Conservation (phyloP, 2,797 vertebrate genomes). For the Tokudaia muenninki region DNA sequence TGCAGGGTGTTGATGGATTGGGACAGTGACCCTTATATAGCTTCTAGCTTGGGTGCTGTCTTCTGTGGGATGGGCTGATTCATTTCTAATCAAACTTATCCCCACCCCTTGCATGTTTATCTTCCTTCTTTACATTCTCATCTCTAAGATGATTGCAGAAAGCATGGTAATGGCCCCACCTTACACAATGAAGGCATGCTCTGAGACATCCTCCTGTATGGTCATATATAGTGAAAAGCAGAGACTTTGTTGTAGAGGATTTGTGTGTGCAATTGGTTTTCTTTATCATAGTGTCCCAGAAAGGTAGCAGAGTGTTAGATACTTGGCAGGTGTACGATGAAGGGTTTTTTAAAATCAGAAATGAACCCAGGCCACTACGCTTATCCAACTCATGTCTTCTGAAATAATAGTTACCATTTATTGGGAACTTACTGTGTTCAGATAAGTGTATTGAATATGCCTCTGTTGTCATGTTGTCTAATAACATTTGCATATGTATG, state of each 20-base stretch:
- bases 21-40: slow-evolving; percentile 75
- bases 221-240: slow-evolving; percentile 20
- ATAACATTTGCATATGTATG: neutral
- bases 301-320: slow-evolving; percentile 5
- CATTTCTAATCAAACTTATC: slow-evolving; percentile 57
- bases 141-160: slow-evolving; percentile 64
- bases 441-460: slow-evolving; percentile 22
- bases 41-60: slow-evolving; percentile 67
- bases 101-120: slow-evolving; percentile 69
- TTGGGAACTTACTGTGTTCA: slow-evolving; percentile 35
- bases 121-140: slow-evolving; percentile 78
- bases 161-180: slow-evolving; percentile 26
- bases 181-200: slow-evolving; percentile 31
- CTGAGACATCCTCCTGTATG: neutral
- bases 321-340: neutral
- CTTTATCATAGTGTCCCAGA: neutral
- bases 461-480: slow-evolving; percentile 13
- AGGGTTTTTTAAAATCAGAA: slow-evolving; percentile 46
- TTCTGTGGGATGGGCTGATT: slow-evolving; percentile 55
- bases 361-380: neutral
- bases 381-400: slow-evolving; percentile 14
- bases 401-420: neutral
- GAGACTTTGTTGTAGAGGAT: slow-evolving; percentile 3
- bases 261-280: neutral
- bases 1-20: slow-evolving; percentile 71